These are phyloP conservation scores for Hydrozoanthus tunicans DNA, from an alignment of 64 coral and sea anemone genomes.

Conservation along the genomic window DNA sequence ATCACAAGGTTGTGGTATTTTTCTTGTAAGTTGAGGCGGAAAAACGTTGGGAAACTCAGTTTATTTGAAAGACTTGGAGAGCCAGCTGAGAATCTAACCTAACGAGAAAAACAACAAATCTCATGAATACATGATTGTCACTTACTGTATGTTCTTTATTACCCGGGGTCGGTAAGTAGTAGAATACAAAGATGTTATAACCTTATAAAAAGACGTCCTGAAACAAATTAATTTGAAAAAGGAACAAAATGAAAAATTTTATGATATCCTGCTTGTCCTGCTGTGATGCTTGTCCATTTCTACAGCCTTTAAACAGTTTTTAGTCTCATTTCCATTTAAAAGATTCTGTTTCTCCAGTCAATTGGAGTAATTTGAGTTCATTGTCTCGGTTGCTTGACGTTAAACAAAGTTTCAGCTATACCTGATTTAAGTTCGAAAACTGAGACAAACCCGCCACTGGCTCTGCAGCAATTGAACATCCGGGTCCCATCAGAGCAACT, in stretches of 20 bases:
- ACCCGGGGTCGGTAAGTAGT: too few relatives aligned
- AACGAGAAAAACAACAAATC: neutral
- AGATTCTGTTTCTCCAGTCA: too few relatives aligned
- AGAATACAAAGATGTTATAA: too few relatives aligned
- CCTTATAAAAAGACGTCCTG: too few relatives aligned
- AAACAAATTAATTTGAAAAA: too few relatives aligned
- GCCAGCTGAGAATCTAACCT: slow-evolving; percentile 60
- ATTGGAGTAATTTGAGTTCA: neutral
- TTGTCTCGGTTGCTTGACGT: neutral
- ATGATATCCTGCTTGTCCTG: too few relatives aligned
- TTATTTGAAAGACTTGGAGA: slow-evolving; percentile 61
- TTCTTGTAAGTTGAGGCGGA: slow-evolving; percentile 55
- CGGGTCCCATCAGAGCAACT: slow-evolving; percentile 62
- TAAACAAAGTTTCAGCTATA: neutral
- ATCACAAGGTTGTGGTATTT: slow-evolving; percentile 43
- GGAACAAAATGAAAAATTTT: too few relatives aligned
- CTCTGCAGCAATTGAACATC: slow-evolving; percentile 64
- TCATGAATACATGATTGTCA: neutral
- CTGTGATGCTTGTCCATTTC: too few relatives aligned
- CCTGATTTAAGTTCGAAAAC: slow-evolving; percentile 82
- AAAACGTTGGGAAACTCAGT: slow-evolving; percentile 53
- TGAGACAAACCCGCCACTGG: slow-evolving; percentile 55
- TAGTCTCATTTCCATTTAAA: too few relatives aligned
- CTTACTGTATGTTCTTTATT: neutral
- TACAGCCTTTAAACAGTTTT: too few relatives aligned